Evolutionary conservation across 2,888 invertebrate species (phyloP), one percentile per base, ranked within the genome.

Genomic region (Gastracanthus pulcherrimus): DNA sequence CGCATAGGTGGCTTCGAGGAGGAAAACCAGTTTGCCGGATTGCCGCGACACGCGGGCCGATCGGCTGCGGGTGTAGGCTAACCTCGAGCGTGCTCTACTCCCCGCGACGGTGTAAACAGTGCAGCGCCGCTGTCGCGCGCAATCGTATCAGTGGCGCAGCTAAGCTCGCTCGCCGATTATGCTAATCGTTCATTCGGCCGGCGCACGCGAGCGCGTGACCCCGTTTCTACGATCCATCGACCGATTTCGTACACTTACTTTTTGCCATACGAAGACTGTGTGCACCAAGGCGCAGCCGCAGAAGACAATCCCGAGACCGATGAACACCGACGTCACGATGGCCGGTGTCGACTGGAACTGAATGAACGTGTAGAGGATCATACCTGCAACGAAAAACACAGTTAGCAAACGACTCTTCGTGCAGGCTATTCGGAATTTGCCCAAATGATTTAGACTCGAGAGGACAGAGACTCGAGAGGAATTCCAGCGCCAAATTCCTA

Each of bases 271-370:
- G 92, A 97, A 98, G 16, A 97, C 97, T 92, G 98, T 98, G 93
- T 98, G 98, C 23, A 98, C 97, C 95, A 98, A 97, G 29, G 98
- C 97, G 88, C 97, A 96, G 85, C 98, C 97, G 90, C 98, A 97
- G 92, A 98, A 98, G 58, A 98, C 94, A 82, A 98, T 97, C 1
- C 98, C 98, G 23, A 97, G 93, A n/a, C 97, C 97, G 83, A 98
- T 96, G 89, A 98, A 95, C 1, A 97, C 95, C 86, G 97, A 97
- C 19, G 97, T 97, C 76, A 97, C 96, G 86, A 98, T 97, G 29
- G 98, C 98, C 9, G 98, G 97, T 19, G 97, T 97, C 26, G 97
- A 97, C 88, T 97, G 96, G 92, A 98, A 97, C 89, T 97, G 97
- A 89, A 98, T 96, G 92, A 98, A 96, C 1, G 98, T 97, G 93